Percentiles rank a stretch among this genome's conserved stretches.
Conservation (phyloP, 2,797 vertebrate species). For the Sebastes oblongus region DNA sequence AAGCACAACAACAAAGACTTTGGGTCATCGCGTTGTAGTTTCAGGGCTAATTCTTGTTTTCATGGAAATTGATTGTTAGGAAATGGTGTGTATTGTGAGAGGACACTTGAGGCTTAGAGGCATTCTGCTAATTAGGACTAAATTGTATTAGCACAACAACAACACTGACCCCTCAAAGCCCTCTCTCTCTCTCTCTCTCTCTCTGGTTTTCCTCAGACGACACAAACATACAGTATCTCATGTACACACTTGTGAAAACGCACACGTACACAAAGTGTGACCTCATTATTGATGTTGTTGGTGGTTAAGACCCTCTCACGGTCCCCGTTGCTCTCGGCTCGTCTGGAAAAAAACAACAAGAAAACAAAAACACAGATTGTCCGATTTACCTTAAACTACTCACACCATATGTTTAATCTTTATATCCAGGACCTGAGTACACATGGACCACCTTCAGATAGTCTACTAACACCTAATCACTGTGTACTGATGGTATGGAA, state of each 20-base stretch:
- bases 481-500: neutral
- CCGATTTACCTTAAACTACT: neutral
- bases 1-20: constrained; percentile 9
- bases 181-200: neutral
- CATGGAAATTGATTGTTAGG: constrained; percentile 51
- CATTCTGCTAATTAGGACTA: constrained; percentile 69
- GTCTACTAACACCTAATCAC: neutral
- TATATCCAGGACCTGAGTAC: neutral
- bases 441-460: neutral
- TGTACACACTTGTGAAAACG: neutral
- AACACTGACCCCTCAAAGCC: constrained; percentile 52
- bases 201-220: neutral
- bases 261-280: constrained; percentile 7
- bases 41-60: constrained; percentile 48
- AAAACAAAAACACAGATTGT: neutral
- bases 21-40: constrained; percentile 25
- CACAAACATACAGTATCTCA: constrained; percentile 5
- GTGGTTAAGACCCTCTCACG: constrained; percentile 70
- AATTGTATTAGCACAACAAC: constrained; percentile 67
- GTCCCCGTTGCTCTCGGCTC: constrained; percentile 52
- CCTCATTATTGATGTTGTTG: constrained; percentile 61
- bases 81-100: constrained; percentile 43
- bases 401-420: neutral
- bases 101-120: constrained; percentile 54
- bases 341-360: neutral